phyloP scores from a whole-genome alignment of 2,797 vertebrate species.

The Oryzias sinensis region DNA sequence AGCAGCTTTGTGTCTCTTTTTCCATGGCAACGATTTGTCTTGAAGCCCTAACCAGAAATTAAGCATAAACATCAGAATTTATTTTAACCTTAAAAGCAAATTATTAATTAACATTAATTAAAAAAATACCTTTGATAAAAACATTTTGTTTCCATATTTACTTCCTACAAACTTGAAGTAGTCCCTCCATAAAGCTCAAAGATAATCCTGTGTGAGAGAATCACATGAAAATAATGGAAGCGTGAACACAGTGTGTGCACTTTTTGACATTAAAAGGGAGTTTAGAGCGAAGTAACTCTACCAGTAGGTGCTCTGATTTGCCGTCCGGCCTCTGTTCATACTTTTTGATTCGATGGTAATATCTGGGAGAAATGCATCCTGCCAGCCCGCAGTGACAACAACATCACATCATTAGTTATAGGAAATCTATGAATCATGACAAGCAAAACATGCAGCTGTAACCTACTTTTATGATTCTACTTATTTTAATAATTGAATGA shows the following conservation, averaged over 20 bases:
- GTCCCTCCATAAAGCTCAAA: conserved; percentile 87
- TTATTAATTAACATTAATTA: not conserved
- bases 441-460: too few species aligned
- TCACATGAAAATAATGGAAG: not conserved
- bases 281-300: too few species aligned
- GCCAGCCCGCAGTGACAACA: conserved; percentile 78
- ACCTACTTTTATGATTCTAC: too few species aligned
- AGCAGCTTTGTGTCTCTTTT: conserved; percentile 79
- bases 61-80: not conserved
- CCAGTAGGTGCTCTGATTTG: conserved; percentile 87
- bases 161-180: conserved; percentile 82
- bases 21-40: conserved; percentile 82
- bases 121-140: conserved; percentile 72
- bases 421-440: too few species aligned
- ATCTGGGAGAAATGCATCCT: conserved; percentile 83
- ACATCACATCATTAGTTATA: conserved; percentile 14
- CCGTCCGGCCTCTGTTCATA: conserved; percentile 80
- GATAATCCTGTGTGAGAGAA: conserved; percentile 74
- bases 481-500: too few species aligned
- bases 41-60: conserved; percentile 77
- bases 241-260: too few species aligned
- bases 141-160: conserved; percentile 81
- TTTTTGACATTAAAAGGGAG: not conserved
- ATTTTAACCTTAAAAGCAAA: not conserved
- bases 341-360: conserved; percentile 80